These are phyloP conservation scores for Pteronura brasiliensis DNA, from an alignment of 2,113 vertebrate genomes.

Conservation along the genomic window DNA sequence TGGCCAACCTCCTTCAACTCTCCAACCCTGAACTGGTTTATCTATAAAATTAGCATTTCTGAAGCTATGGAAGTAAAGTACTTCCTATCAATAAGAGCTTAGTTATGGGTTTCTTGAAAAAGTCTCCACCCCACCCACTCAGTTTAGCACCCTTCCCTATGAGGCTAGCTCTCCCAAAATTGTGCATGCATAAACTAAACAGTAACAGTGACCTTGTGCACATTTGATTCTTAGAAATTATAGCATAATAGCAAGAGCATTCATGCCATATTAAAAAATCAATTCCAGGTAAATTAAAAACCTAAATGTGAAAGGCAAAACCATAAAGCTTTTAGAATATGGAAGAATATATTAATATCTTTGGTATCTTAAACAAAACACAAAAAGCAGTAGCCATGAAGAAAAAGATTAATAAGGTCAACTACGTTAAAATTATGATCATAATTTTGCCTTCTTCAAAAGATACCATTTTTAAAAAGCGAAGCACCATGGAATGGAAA, in stretches of 20 bases:
- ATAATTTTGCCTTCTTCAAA: conserved; percentile 31
- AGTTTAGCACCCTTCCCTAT: not conserved
- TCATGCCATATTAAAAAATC: conserved; percentile 53
- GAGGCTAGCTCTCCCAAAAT: not conserved
- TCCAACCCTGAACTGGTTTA: not conserved
- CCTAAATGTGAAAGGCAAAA: conserved; percentile 58
- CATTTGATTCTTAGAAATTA: conserved; percentile 61
- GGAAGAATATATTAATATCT: conserved; percentile 28
- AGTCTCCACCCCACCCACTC: not conserved
- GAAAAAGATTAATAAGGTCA: conserved; percentile 58
- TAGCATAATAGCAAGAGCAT: conserved; percentile 48
- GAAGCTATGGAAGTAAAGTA: conserved; percentile 12
- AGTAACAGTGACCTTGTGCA: conserved; percentile 39
- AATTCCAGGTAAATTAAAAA: conserved; percentile 67
- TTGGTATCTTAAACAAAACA: conserved; percentile 52
- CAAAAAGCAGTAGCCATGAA: conserved; percentile 32
- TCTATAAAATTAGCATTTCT: conserved; percentile 15
- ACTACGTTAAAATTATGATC: conserved; percentile 6
- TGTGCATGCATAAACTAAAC: not conserved
- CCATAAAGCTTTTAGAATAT: conserved; percentile 62
- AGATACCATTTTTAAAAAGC: not conserved
- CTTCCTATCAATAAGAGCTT: not conserved
- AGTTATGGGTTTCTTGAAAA: not conserved
- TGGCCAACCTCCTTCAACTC: not conserved
- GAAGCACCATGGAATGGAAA: not conserved